These are phyloP conservation scores for Amphilophus citrinellus DNA, from an alignment of 2,113 vertebrate genomes.

Conservation along the genomic window DNA sequence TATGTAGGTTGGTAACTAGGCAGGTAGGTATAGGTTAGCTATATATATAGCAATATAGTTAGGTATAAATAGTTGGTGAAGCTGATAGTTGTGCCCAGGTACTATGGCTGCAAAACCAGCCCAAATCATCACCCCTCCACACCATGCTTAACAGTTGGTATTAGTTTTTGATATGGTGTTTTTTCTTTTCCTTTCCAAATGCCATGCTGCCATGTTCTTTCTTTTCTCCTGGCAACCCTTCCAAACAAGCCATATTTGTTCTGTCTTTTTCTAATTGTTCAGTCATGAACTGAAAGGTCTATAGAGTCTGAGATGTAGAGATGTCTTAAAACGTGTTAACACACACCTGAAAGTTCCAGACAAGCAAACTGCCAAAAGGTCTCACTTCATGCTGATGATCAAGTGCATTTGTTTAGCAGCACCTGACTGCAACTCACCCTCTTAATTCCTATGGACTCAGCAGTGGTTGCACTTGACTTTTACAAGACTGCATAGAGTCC, in stretches of 20 bases:
- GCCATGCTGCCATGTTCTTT: neutral
- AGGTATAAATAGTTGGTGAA: too few species aligned
- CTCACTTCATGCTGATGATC: neutral
- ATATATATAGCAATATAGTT: too few species aligned
- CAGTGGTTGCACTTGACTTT: neutral
- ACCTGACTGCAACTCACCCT: neutral
- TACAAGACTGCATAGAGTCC: neutral
- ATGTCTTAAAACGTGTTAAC: neutral
- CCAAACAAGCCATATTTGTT: neutral
- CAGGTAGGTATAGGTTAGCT: too few species aligned
- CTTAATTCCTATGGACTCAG: neutral
- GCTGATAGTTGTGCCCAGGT: too few species aligned
- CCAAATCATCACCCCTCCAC: neutral
- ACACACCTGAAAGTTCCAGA: neutral
- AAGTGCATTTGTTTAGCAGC: neutral
- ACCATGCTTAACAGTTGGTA: neutral
- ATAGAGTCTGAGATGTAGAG: too few species aligned
- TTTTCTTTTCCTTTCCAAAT: too few species aligned
- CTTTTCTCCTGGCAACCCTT: neutral
- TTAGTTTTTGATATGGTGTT: neutral
- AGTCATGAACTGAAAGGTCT: too few species aligned
- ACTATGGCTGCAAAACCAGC: too few species aligned
- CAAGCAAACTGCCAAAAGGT: neutral
- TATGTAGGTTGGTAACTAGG: too few species aligned
- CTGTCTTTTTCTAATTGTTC: neutral